Conservation (phyloP, 64 coral and sea anemone species). For the Exaiptasia diaphana region DNA sequence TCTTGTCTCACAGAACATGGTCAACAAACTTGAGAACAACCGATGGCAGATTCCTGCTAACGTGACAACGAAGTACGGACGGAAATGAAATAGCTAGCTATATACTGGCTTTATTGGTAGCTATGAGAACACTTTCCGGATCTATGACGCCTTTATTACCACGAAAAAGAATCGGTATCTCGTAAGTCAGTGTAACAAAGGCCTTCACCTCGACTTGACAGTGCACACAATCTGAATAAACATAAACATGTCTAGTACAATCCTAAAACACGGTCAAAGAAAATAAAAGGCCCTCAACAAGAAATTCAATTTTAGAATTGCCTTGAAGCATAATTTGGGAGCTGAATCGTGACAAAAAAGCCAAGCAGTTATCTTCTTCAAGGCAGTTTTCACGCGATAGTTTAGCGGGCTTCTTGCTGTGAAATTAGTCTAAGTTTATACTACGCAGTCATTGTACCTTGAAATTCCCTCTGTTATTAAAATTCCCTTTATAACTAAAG, state of each 20-base stretch:
- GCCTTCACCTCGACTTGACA: background rate
- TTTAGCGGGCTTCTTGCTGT: conserved; percentile 9
- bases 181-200: background rate
- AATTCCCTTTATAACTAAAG: no score
- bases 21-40: no score
- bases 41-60: no score
- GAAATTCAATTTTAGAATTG: no score
- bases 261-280: no score
- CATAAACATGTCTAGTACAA: conserved; percentile 13
- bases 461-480: background rate
- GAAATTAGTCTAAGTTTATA: background rate
- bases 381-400: conserved; percentile 7
- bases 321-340: background rate
- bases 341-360: conserved; percentile 1
- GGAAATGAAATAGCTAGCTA: no score
- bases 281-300: no score
- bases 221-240: background rate
- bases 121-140: conserved; percentile 2
- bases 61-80: no score
- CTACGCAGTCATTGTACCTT: conserved; percentile 5
- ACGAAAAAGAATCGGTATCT: background rate
- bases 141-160: background rate
- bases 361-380: background rate
- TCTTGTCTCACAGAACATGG: no score
- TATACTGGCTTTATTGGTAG: background rate